phyloP scores from a whole-genome alignment of 2,888 invertebrate genomes.

The Amblyjoppa proteus region DNA sequence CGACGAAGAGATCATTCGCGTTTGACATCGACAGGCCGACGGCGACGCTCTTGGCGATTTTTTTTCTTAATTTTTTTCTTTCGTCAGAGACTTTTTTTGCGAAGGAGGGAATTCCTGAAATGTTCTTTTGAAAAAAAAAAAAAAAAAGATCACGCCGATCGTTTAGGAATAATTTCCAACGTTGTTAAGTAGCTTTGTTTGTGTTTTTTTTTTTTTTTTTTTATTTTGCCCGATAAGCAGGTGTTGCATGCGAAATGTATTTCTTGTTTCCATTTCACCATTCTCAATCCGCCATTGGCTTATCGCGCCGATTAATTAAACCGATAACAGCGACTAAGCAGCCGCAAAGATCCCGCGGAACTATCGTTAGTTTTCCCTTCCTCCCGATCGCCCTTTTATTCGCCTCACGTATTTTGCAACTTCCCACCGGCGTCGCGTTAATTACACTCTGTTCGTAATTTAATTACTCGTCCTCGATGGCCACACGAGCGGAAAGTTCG shows the following conservation, averaged over 20 bases:
- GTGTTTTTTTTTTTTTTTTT: neutral
- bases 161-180: neutral
- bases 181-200: neutral
- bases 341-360: constrained; percentile 17
- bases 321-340: neutral
- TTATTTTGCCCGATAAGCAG: neutral
- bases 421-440: constrained; percentile 11
- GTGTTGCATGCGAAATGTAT: neutral
- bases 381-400: constrained; percentile 34
- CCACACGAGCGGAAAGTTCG: constrained; percentile 49
- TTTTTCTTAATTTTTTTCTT: too few relatives aligned
- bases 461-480: constrained; percentile 64
- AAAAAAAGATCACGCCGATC: neutral
- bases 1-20: too few relatives aligned
- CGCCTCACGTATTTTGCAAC: constrained; percentile 54
- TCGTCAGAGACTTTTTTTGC: neutral
- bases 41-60: too few relatives aligned
- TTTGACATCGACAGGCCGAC: too few relatives aligned
- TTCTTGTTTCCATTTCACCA: neutral
- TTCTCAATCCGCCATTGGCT: neutral
- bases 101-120: neutral
- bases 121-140: neutral
- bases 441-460: constrained; percentile 61
- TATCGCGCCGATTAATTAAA: constrained; percentile 5
- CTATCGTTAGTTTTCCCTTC: constrained; percentile 45